A percentile compares a stretch with the other conserved stretches of the same genome.
phyloP scores from a whole-genome alignment of 2,113 vertebrate species.

The Macrotus californicus region DNA sequence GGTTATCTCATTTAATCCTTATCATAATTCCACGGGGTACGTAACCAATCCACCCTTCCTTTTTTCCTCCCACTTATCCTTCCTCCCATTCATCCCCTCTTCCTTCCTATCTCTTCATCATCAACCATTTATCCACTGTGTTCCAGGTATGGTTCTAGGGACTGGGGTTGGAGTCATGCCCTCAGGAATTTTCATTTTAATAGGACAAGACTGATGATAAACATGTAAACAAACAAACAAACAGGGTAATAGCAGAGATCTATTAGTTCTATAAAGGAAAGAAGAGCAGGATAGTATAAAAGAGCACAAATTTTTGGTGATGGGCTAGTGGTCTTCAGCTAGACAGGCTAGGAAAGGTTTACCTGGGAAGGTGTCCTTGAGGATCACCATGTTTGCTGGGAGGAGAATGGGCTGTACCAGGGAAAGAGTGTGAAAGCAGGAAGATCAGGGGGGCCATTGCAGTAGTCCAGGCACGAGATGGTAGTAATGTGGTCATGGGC shows the following conservation, averaged over 20 bases:
- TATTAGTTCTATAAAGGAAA: background rate
- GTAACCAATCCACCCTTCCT: background rate
- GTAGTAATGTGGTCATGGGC: background rate
- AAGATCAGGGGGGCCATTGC: background rate
- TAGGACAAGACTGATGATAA: background rate
- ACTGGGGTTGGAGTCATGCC: background rate
- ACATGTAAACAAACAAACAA: background rate
- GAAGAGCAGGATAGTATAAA: background rate
- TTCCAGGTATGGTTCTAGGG: background rate
- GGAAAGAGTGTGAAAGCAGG: background rate
- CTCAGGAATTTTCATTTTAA: constrained; percentile 7
- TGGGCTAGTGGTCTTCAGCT: background rate
- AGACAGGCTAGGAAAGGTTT: background rate
- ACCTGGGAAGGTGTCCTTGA: background rate
- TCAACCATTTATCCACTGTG: background rate
- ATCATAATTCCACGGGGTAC: background rate
- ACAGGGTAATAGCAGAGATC: background rate
- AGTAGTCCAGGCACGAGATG: background rate
- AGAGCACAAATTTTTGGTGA: background rate
- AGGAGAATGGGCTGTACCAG: background rate
- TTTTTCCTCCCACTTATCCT: background rate
- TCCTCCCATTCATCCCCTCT: background rate
- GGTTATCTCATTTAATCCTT: background rate
- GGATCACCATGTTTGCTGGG: background rate
- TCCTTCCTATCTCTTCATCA: background rate